Percentiles rank a stretch among this genome's conserved stretches.
Conservation (phyloP, 2,888 invertebrate species). For the Drosophila ochracea region DNA sequence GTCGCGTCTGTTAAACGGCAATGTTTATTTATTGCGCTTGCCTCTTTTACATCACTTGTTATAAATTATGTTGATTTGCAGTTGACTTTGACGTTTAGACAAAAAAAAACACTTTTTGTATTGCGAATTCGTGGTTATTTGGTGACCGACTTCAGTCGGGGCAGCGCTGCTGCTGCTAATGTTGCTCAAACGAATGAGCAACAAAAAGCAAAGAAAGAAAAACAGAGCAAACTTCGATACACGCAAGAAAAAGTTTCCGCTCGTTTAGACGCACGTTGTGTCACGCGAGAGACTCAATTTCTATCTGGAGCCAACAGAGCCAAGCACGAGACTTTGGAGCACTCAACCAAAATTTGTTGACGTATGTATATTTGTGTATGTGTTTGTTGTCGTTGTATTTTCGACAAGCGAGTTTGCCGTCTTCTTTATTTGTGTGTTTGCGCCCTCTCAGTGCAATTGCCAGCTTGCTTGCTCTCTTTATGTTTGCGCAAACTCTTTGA, state of each 20-base stretch:
- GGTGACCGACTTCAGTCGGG: constrained; percentile 48
- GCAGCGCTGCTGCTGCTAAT: constrained; percentile 25
- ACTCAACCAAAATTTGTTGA: constrained; percentile 39
- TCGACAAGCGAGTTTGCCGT: constrained; percentile 41
- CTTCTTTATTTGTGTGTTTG: constrained; percentile 30
- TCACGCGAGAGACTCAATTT: constrained; percentile 77
- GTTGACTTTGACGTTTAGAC: constrained; percentile 28
- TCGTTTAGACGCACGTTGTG: constrained; percentile 76
- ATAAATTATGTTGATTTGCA: constrained; percentile 7
- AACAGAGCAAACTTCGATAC: constrained; percentile 59
- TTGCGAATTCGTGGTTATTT: constrained; percentile 28
- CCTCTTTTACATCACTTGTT: constrained; percentile 11
- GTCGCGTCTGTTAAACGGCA: constrained; percentile 18
- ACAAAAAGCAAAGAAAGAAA: constrained; percentile 65
- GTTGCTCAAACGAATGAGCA: constrained; percentile 59
- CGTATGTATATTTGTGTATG: constrained; percentile 21
- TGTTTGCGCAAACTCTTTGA: constrained; percentile 66
- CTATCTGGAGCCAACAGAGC: constrained; percentile 62
- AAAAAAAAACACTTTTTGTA: constrained; percentile 22
- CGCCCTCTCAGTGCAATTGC: constrained; percentile 38
- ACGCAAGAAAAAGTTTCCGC: constrained; percentile 69
- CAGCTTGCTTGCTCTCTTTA: constrained; percentile 33
- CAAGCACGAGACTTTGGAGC: constrained; percentile 64
- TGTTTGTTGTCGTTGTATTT: constrained; percentile 26
- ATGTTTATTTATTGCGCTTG: constrained; percentile 23